Conservation (phyloP, 2,888 invertebrate species). For the Tanytarsus gracilentus region DNA sequence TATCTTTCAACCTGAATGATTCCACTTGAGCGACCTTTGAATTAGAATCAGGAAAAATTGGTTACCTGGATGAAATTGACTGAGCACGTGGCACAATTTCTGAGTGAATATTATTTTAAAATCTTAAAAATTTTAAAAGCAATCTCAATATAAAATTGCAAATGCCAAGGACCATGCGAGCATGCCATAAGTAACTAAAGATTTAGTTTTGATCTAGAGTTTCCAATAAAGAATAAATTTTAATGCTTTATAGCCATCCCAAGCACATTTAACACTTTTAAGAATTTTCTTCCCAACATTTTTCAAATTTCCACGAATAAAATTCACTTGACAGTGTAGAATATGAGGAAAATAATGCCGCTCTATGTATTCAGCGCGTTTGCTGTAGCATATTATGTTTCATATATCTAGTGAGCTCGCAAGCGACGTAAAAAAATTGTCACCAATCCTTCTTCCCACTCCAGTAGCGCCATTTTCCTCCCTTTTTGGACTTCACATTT, state of each 20-base stretch:
- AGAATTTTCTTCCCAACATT: not conserved
- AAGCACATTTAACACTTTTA: not conserved
- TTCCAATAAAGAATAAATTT: slow-evolving; percentile 18
- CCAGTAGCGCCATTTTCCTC: not conserved
- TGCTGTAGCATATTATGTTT: slow-evolving; percentile 18
- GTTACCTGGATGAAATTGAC: not conserved
- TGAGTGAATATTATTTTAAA: too few species aligned
- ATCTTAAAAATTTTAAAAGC: not conserved
- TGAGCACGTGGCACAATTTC: too few species aligned
- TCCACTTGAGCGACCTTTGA: too few species aligned
- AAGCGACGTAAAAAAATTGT: slow-evolving; percentile 7
- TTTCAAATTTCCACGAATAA: not conserved
- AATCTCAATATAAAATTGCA: not conserved
- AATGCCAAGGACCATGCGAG: not conserved
- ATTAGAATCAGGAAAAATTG: too few species aligned
- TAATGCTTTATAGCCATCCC: slow-evolving; percentile 12
- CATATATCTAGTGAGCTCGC: slow-evolving; percentile 25
- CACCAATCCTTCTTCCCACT: slow-evolving; percentile 25
- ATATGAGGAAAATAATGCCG: slow-evolving; percentile 19
- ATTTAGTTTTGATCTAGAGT: slow-evolving; percentile 19
- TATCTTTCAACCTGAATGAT: too few species aligned
- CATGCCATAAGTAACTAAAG: slow-evolving; percentile 19
- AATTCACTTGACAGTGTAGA: not conserved
- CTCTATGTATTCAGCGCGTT: slow-evolving; percentile 27
- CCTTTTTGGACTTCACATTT: too few species aligned